Percentiles rank a stretch among this genome's conserved stretches.
phyloP scores from a whole-genome alignment of 2,113 vertebrate species.

The Crypturellus undulatus region DNA sequence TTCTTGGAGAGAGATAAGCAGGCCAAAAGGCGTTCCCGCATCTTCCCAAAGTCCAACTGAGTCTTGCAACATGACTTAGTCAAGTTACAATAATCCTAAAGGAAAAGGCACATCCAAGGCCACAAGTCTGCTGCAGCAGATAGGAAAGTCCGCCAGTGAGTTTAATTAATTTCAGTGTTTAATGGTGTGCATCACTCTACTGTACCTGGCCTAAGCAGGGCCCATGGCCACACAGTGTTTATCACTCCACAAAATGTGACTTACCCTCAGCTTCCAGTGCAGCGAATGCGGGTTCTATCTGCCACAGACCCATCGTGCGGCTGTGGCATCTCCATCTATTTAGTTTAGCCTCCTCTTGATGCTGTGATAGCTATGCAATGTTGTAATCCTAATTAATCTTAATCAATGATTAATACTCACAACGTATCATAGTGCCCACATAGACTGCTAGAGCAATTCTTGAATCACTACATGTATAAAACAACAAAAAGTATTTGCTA shows the following conservation, averaged over 20 bases:
- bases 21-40: not conserved
- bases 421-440: not conserved
- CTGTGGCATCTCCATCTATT: not conserved
- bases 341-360: not conserved
- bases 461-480: not conserved
- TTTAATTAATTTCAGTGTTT: not conserved
- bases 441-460: not conserved
- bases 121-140: not conserved
- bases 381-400: not conserved
- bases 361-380: not conserved
- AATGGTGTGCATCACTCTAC: not conserved
- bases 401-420: not conserved
- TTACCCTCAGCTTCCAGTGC: not conserved
- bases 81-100: accelerated
- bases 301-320: not conserved
- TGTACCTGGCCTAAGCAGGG: not conserved
- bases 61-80: not conserved
- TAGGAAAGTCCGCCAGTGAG: not conserved
- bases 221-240: not conserved
- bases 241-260: not conserved
- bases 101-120: not conserved
- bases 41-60: accelerated
- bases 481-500: not conserved
- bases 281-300: not conserved
- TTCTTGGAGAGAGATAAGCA: not conserved